These are phyloP conservation scores for Hylaeus volcanicus DNA, from an alignment of 1,140 invertebrate species.

Conservation along the genomic window DNA sequence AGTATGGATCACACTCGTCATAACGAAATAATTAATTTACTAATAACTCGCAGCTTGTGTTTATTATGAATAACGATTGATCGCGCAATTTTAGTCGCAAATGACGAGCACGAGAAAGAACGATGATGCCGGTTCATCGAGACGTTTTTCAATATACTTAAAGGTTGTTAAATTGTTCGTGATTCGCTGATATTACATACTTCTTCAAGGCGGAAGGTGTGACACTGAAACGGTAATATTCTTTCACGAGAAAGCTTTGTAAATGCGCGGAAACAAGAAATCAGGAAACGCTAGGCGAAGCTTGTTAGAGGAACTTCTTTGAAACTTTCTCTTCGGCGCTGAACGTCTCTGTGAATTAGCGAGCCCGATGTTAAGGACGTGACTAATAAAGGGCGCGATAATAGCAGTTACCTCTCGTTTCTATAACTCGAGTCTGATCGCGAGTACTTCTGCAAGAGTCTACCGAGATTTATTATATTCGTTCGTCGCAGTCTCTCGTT, in stretches of 20 bases:
- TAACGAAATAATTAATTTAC: neutral
- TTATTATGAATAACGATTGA: neutral
- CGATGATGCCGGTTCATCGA: too few species aligned
- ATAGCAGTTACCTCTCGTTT: constrained; percentile 28
- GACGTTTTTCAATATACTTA: neutral
- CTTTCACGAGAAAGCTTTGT: constrained; percentile 21
- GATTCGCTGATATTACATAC: neutral
- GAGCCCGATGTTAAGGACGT: constrained; percentile 30
- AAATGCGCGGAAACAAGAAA: constrained; percentile 41
- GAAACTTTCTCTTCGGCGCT: constrained; percentile 41
- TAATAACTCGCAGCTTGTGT: neutral
- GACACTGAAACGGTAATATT: constrained; percentile 30
- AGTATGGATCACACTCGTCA: too few species aligned
- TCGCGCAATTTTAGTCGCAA: neutral
- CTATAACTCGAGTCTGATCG: constrained; percentile 5
- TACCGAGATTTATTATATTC: constrained; percentile 12
- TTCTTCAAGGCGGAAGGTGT: neutral
- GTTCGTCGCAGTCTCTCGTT: neutral
- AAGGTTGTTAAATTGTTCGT: neutral
- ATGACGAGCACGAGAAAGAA: too few species aligned
- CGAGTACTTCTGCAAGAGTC: neutral
- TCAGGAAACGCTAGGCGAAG: constrained; percentile 34
- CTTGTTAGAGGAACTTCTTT: constrained; percentile 55
- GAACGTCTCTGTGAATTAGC: constrained; percentile 52
- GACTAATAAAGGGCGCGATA: constrained; percentile 56